These are phyloP conservation scores for Pogonocichla stellata DNA, from an alignment of 2,113 vertebrate species.

Conservation along the genomic window DNA sequence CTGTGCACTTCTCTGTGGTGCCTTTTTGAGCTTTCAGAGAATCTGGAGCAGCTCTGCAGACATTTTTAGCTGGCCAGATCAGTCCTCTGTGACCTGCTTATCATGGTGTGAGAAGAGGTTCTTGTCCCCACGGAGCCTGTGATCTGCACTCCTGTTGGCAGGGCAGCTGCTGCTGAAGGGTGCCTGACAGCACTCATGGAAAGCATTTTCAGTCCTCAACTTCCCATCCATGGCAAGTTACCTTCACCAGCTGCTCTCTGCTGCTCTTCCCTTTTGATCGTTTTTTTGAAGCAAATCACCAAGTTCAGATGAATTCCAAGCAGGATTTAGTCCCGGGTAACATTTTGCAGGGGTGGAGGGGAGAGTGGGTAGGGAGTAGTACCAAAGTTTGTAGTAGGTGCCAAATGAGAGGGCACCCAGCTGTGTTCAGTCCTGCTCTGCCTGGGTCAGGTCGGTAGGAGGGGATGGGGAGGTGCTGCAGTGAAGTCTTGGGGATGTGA, in stretches of 20 bases:
- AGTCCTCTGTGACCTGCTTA: neutral
- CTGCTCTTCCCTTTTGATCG: neutral
- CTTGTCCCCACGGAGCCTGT: accelerated
- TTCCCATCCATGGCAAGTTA: neutral
- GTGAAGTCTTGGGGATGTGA: no score
- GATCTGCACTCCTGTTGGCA: accelerated
- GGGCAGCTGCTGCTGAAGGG: neutral
- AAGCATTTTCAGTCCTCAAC: neutral
- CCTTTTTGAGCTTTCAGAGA: neutral
- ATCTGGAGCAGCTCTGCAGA: neutral
- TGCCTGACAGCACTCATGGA: neutral
- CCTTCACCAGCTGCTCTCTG: neutral
- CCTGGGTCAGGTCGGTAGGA: neutral
- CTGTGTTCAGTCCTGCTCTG: neutral
- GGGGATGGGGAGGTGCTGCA: neutral
- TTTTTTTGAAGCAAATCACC: neutral
- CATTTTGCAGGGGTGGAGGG: neutral
- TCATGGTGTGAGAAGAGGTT: neutral
- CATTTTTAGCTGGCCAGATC: neutral
- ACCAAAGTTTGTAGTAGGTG: neutral
- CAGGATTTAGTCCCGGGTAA: neutral
- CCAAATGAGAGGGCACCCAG: no score
- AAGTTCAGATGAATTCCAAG: neutral
- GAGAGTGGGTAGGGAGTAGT: no score
- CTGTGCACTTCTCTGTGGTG: accelerated